A percentile compares a stretch with the other conserved stretches of the same genome.
These are phyloP conservation scores for Tadarida brasiliensis DNA, from an alignment of 2,797 vertebrate genomes.

Conservation along the genomic window DNA sequence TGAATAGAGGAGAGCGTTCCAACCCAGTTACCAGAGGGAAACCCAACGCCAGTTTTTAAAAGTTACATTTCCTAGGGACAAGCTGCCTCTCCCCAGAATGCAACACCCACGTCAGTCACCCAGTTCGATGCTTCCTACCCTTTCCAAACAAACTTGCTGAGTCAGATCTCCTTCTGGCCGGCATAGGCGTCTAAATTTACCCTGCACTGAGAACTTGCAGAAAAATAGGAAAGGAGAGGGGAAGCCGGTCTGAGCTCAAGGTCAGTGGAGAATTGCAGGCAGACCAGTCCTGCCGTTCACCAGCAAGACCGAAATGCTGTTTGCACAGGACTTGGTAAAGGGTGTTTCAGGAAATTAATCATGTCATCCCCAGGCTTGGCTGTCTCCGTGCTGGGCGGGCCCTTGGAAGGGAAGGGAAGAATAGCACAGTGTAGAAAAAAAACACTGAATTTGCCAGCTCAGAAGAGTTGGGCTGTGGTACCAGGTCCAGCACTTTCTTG, in stretches of 20 bases:
- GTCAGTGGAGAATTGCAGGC: not conserved
- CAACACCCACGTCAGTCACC: not conserved
- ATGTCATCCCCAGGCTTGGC: not conserved
- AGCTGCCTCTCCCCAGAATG: not conserved
- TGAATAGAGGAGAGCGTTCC: not conserved
- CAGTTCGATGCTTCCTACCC: not conserved
- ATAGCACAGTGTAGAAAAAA: not conserved
- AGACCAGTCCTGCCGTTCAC: not conserved
- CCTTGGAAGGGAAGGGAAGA: not conserved
- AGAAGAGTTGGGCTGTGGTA: not conserved
- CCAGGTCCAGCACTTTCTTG: not conserved
- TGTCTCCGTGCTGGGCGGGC: not conserved
- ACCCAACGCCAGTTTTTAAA: not conserved
- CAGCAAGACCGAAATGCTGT: not conserved
- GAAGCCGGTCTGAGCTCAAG: not conserved
- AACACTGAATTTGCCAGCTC: not conserved
- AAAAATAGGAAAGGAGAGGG: not conserved
- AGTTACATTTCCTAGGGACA: not conserved
- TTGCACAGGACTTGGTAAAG: not conserved
- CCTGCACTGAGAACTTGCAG: not conserved
- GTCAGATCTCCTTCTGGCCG: not conserved
- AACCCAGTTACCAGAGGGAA: not conserved
- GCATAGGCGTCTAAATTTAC: not conserved
- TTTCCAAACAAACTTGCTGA: not conserved
- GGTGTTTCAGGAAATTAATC: not conserved